Evolutionary conservation across 1,140 invertebrate genomes (phyloP).

Genomic region (Panagrolaimus sp.): DNA sequence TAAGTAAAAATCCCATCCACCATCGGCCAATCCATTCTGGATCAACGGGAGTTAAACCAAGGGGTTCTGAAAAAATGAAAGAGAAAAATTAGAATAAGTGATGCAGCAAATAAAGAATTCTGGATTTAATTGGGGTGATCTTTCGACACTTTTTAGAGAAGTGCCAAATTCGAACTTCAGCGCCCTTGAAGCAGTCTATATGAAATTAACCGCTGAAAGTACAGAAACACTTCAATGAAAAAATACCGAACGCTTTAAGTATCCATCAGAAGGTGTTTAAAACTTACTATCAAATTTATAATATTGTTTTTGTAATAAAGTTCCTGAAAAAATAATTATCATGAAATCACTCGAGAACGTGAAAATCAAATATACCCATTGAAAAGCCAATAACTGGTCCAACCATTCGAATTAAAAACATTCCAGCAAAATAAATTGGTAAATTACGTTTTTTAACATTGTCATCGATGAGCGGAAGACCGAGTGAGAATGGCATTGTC

Average conservation of each 20-base stretch:
- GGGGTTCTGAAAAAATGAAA: constrained; percentile 27
- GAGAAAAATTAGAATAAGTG: no score
- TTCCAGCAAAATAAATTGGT: constrained; percentile 55
- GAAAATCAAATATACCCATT: no score
- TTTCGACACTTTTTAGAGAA: no score
- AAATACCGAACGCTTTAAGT: no score
- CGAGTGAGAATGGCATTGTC: constrained; percentile 54
- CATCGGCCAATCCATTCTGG: constrained; percentile 53
- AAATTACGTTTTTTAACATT: constrained; percentile 52
- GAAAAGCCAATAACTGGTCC: constrained; percentile 54
- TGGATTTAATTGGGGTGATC: no score
- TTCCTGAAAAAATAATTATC: constrained; percentile 15
- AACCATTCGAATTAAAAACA: constrained; percentile 55
- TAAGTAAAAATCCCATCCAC: constrained; percentile 55
- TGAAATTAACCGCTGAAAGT: no score
- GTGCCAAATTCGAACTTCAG: no score
- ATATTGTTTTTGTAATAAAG: constrained; percentile 46
- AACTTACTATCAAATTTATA: constrained; percentile 27
- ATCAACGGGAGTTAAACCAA: constrained; percentile 38
- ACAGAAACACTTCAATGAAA: no score
- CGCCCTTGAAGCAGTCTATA: no score
- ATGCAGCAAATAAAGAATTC: no score
- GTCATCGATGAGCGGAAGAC: constrained; percentile 55
- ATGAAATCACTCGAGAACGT: no score
- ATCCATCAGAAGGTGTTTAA: background rate